Evolutionary conservation across 2,797 vertebrate genomes (phyloP), one percentile per base, ranked within the genome.

Genomic region (Clarias platycephalus): DNA sequence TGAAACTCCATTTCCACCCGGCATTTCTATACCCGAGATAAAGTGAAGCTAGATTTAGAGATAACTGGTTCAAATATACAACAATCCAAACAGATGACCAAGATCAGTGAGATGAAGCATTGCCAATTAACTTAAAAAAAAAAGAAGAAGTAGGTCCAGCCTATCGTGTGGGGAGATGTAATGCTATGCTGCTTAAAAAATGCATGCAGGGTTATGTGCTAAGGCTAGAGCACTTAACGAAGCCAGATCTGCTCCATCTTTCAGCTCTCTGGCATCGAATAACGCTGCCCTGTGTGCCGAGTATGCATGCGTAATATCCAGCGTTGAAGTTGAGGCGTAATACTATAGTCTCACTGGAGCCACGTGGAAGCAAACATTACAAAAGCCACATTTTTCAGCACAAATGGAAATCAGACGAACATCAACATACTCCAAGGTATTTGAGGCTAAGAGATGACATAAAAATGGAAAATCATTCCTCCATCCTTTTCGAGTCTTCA

Each of bases 211-310:
- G 49, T 53, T 85, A 70, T 78, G 64, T 62, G 84, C 72, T 78
- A 82, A 83, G 63, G 74, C 81, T 57, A 40, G 66, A 83, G 68
- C 81, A 77, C 85, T 79, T 79, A 86, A 34, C 40, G 28, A 44
- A 71, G 67, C 81, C 85, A 86, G 85, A 86, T 79, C 81, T 79
- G 24, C 85, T 83, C 81, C 81, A 86, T 83, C 85, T 86, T 80
- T 86, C 81, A 86, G 85, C 85, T 80, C 84, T 83, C 28, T 79
- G 85, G 85, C 64, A 71, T 86, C 85, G 1, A 64, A 83, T 83
- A 79, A 66, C 81, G 28, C 81, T 78, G 85, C 75, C 60, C 81
- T 63, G 75, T 83, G 75, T 58, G 67, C 64, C 12, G 58, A 82
- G 74, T 53, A 71, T 55, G 74, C 55, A 85, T 85, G 74, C 67